Evolutionary conservation across 2,113 vertebrate genomes (phyloP).

Genomic region (Microcebus ravelobensis): DNA sequence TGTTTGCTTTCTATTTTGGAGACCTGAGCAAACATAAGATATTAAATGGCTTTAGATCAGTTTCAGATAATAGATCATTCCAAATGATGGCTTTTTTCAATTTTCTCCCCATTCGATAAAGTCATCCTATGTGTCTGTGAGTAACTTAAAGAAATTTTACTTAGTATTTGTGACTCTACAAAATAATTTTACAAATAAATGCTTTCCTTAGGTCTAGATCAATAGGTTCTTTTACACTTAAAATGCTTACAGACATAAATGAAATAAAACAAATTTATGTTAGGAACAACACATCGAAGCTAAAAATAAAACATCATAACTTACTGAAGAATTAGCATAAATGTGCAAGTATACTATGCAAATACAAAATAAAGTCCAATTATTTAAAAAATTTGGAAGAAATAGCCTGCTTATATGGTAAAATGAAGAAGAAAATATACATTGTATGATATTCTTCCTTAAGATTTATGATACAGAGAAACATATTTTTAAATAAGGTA

Average conservation of each 20-base stretch:
- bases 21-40: not conserved
- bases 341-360: not conserved
- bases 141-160: not conserved
- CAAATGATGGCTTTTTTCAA: not conserved
- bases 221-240: not conserved
- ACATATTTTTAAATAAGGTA: not conserved
- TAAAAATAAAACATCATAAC: not conserved
- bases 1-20: not conserved
- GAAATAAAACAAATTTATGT: not conserved
- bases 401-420: not conserved
- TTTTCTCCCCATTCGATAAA: not conserved
- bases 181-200: slow-evolving; percentile 40
- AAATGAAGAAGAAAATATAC: not conserved
- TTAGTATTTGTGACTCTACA: not conserved
- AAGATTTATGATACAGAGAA: not conserved
- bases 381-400: not conserved
- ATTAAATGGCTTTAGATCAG: not conserved
- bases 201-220: not conserved
- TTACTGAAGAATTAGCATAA: not conserved
- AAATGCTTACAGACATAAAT: not conserved
- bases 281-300: not conserved
- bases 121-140: not conserved
- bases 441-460: not conserved
- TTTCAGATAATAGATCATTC: not conserved
- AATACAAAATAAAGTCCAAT: not conserved